Percentiles rank a stretch among this genome's conserved stretches.
Evolutionary conservation across 2,888 invertebrate species (phyloP).

Genomic region (Pherbina coryleti): DNA sequence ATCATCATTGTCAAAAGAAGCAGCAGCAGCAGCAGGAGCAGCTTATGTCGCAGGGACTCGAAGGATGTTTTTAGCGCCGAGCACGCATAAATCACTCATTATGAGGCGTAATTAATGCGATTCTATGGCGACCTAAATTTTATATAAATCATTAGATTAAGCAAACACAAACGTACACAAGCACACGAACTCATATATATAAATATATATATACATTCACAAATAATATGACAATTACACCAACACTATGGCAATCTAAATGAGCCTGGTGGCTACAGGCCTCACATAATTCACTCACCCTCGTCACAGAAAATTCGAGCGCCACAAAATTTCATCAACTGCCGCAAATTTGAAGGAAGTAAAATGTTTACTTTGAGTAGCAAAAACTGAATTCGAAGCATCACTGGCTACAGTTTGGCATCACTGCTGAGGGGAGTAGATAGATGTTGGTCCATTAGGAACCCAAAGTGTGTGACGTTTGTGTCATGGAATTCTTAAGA

Average conservation of each 20-base stretch:
- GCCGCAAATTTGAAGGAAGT: background rate
- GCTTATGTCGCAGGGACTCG: background rate
- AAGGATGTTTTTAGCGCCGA: constrained; percentile 44
- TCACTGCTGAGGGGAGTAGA: background rate
- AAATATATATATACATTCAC: constrained; percentile 19
- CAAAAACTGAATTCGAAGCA: background rate
- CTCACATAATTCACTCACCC: constrained; percentile 16
- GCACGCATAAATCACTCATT: constrained; percentile 70
- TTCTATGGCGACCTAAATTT: constrained; percentile 69
- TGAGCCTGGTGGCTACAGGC: background rate
- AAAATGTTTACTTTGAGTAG: background rate
- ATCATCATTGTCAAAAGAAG: constrained; percentile 26
- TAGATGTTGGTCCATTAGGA: too few species aligned
- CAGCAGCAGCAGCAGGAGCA: constrained; percentile 28
- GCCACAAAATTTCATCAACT: background rate
- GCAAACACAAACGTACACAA: constrained; percentile 50
- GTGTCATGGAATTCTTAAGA: too few species aligned
- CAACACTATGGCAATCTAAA: background rate
- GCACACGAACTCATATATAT: constrained; percentile 17
- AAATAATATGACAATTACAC: background rate
- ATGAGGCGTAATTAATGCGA: constrained; percentile 71
- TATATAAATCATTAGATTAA: constrained; percentile 70
- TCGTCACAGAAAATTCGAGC: constrained; percentile 13
- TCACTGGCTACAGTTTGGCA: background rate
- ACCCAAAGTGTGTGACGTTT: too few species aligned